phyloP scores from a whole-genome alignment of 2,113 vertebrate species.

The Butorides virescens region DNA sequence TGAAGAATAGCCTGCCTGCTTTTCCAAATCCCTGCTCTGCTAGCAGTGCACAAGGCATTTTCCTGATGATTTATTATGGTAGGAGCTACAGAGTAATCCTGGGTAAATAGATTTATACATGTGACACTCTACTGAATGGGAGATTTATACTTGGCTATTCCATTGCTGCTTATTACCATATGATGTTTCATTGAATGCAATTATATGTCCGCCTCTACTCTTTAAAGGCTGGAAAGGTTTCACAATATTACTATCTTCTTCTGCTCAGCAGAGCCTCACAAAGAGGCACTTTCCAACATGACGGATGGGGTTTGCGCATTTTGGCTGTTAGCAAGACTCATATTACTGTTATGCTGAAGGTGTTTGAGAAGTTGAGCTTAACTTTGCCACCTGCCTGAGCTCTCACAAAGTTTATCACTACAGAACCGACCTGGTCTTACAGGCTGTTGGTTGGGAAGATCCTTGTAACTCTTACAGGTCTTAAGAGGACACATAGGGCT shows the following conservation, averaged over 20 bases:
- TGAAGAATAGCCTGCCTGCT: background rate
- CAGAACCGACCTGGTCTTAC: background rate
- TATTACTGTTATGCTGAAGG: background rate
- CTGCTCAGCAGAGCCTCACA: background rate
- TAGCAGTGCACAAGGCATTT: background rate
- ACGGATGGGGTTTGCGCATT: background rate
- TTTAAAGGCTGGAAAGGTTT: slow-evolving; percentile 2
- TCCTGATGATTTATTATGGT: slow-evolving; percentile 35
- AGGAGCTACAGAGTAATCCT: slow-evolving; percentile 22
- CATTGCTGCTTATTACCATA: slow-evolving; percentile 47
- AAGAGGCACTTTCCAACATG: background rate
- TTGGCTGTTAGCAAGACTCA: background rate
- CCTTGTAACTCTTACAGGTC: background rate
- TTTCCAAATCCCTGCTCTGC: background rate
- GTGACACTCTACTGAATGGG: slow-evolving; percentile 30
- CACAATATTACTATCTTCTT: background rate
- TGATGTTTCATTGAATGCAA: slow-evolving; percentile 35
- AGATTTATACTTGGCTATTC: slow-evolving; percentile 50
- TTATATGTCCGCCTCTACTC: slow-evolving; percentile 5
- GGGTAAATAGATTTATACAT: slow-evolving; percentile 54
- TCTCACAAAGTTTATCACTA: background rate
- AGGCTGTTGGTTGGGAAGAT: background rate
- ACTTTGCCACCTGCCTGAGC: background rate
- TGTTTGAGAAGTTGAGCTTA: background rate
- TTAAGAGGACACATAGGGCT: background rate